Evolutionary conservation across 1,140 invertebrate genomes (phyloP).

Genomic region (Euschistus heros): DNA sequence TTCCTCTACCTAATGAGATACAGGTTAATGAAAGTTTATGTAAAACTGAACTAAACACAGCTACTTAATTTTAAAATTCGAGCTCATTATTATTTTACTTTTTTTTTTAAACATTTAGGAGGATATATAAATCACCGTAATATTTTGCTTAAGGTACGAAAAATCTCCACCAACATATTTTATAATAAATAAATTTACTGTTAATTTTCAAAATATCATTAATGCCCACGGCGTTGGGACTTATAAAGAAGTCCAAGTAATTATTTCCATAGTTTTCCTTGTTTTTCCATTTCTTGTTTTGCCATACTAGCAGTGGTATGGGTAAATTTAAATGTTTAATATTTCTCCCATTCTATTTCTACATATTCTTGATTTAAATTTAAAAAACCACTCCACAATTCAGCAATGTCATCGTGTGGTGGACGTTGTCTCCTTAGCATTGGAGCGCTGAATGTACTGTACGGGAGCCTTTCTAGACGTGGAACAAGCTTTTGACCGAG

Average conservation of each 20-base stretch:
- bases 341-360: too few relatives aligned
- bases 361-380: too few relatives aligned
- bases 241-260: constrained; percentile 81
- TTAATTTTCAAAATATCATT: constrained; percentile 87
- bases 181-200: constrained; percentile 93
- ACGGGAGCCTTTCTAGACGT: too few relatives aligned
- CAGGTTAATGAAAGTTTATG: constrained; percentile 65
- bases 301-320: too few relatives aligned
- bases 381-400: too few relatives aligned
- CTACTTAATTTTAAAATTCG: not conserved
- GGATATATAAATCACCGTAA: not conserved
- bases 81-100: not conserved
- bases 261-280: constrained; percentile 37
- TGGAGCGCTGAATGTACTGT: too few relatives aligned
- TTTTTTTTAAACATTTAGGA: too few relatives aligned
- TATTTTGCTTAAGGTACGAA: not conserved
- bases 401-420: too few relatives aligned
- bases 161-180: constrained; percentile 95
- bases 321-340: too few relatives aligned
- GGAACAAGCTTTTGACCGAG: too few relatives aligned
- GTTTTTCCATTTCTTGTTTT: too few relatives aligned
- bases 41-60: not conserved
- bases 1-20: constrained; percentile 76
- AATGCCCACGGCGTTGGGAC: constrained; percentile 94
- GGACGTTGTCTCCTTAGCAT: too few relatives aligned